Evolutionary conservation across 2,888 invertebrate genomes (phyloP).

Genomic region (Alentia gelatinosa): DNA sequence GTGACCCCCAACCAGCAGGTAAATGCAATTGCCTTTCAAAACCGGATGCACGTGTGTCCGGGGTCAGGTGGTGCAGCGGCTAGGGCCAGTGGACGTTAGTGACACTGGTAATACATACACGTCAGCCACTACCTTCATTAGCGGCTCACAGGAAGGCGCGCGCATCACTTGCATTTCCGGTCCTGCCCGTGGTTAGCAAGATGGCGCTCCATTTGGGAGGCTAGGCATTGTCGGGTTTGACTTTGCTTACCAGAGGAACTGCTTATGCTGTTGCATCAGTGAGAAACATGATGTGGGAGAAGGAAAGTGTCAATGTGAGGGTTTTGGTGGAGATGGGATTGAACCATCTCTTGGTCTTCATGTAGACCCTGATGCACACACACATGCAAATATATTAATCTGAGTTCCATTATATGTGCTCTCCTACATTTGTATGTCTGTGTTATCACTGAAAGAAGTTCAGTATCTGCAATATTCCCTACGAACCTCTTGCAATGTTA

Average conservation of each 20-base stretch:
- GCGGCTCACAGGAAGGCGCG: not conserved
- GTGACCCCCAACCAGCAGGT: not conserved
- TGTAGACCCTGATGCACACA: too few relatives aligned
- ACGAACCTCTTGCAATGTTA: too few relatives aligned
- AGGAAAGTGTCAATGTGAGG: not conserved
- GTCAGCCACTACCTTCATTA: not conserved
- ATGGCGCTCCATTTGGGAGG: not conserved
- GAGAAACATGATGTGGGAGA: too few relatives aligned
- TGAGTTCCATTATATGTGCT: too few relatives aligned
- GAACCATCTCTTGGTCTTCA: too few relatives aligned
- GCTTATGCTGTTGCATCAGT: too few relatives aligned
- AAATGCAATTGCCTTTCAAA: slow-evolving; percentile 13
- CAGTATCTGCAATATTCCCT: too few relatives aligned
- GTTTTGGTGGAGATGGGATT: not conserved
- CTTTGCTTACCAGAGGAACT: too few relatives aligned
- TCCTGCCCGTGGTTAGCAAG: not conserved
- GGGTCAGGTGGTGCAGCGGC: not conserved
- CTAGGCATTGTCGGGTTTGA: not conserved
- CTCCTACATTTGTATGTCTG: too few relatives aligned
- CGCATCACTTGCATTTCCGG: slow-evolving; percentile 20
- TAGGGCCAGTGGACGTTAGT: not conserved
- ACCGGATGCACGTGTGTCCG: not conserved
- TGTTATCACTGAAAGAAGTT: too few relatives aligned
- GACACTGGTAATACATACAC: not conserved
- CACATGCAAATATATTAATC: too few relatives aligned